Conservation (phyloP, 1,140 invertebrate genomes). For the Radopholus similis region DNA sequence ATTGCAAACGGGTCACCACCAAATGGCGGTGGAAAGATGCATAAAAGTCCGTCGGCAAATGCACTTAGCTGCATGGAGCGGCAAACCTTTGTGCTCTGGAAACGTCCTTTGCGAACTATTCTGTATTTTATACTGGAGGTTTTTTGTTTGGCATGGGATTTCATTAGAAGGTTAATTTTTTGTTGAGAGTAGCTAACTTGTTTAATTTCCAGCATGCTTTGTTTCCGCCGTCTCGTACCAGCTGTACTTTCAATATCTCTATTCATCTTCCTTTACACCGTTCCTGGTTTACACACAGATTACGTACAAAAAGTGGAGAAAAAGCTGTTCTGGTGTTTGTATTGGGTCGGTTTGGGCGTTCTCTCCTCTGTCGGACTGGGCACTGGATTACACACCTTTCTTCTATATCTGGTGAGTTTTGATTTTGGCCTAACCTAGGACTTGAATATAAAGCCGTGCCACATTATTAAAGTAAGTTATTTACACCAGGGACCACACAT, state of each 20-base stretch:
- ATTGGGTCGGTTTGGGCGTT: constrained; percentile 91
- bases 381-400: constrained; percentile 94
- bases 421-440: constrained; percentile 14
- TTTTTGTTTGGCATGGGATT: constrained; percentile 11
- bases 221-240: constrained; percentile 19
- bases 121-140: constrained; percentile 23
- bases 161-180: constrained; percentile 24
- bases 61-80: constrained; percentile 23
- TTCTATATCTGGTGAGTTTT: constrained; percentile 79
- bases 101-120: constrained; percentile 26
- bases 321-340: constrained; percentile 72
- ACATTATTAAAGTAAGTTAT: constrained; percentile 3
- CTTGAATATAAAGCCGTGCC: background rate
- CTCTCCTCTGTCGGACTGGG: constrained; percentile 94
- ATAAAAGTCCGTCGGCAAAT: constrained; percentile 11
- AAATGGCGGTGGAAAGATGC: constrained; percentile 14
- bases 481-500: constrained; percentile 66
- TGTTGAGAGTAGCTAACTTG: background rate
- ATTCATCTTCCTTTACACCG: constrained; percentile 32
- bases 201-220: constrained; percentile 21
- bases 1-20: background rate
- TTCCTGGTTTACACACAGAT: constrained; percentile 48
- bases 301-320: constrained; percentile 60
- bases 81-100: constrained; percentile 28
- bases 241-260: background rate